Base-by-base conservation (phyloP, 1,140 invertebrate species). In the Orchesella cincta region DNA sequence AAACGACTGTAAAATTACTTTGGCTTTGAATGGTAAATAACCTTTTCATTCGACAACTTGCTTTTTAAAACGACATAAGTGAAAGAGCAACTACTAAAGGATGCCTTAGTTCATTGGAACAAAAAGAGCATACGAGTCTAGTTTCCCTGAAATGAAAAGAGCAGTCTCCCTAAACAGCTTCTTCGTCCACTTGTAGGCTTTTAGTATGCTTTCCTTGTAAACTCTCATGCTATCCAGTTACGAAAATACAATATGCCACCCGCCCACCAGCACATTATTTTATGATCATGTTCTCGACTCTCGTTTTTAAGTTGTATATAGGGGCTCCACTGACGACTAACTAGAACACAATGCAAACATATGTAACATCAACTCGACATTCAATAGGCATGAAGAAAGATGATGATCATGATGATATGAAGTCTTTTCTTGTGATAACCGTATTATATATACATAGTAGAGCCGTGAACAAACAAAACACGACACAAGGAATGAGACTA, bases 211-310 rank as follows among this genome's bases (percentile, higher is more conserved):
- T n/a, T n/a, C n/a, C n/a, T n/a, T n/a, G n/a, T n/a, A n/a, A n/a
- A n/a, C n/a, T n/a, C n/a, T n/a, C n/a, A n/a, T n/a, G n/a, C n/a
- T n/a, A n/a, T n/a, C n/a, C n/a, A n/a, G n/a, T n/a, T n/a, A n/a
- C 54, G 12, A 57, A 57, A 67, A 67, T n/a, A 33, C 8, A 67
- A 67, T 67, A 67, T 23, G 31, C 26, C 62, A 29, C 62, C 62
- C 62, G 62, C 62, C 62, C 62, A 67, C 62, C 62, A 67, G 62
- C 62, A 67, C 62, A 67, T 67, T 67, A 67, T 67, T 67, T 67
- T 29, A 67, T 67, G 62, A 33, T 29, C 26, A 67, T 67, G 62
- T 31, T 67, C 62, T 31, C 62, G 62, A 67, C 62, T 67, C 3
- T 67, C 62, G 26, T 23, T 33, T 8, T 67, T 67, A 31, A 29